phyloP scores from a whole-genome alignment of 2,797 vertebrate genomes.

The Acropternis orthonyx region DNA sequence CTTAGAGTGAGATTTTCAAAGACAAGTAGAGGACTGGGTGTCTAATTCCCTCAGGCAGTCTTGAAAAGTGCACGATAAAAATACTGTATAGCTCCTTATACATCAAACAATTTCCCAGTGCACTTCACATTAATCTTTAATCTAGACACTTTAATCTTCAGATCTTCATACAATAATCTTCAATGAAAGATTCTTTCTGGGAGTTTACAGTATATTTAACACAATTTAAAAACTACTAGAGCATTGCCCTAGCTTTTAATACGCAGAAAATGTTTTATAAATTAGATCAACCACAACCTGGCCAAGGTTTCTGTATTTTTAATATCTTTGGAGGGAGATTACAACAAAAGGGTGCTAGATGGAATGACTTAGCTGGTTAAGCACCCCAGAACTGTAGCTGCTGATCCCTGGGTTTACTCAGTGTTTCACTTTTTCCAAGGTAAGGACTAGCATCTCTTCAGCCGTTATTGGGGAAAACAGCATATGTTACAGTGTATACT shows the following conservation, averaged over 20 bases:
- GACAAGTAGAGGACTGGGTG: neutral
- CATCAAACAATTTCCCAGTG: constrained; percentile 51
- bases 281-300: constrained; percentile 57
- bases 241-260: constrained; percentile 35
- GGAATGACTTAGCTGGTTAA: constrained; percentile 34
- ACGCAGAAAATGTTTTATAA: constrained; percentile 45
- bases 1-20: constrained; percentile 44
- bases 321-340: constrained; percentile 41
- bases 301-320: constrained; percentile 50
- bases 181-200: constrained; percentile 41
- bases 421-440: constrained; percentile 33
- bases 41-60: constrained; percentile 31
- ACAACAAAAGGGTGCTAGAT: constrained; percentile 32
- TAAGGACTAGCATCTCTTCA: neutral
- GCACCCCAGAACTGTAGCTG: neutral
- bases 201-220: constrained; percentile 59
- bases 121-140: constrained; percentile 64
- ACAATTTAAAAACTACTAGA: constrained; percentile 41
- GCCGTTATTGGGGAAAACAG: neutral
- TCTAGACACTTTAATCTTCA: constrained; percentile 61
- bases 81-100: constrained; percentile 34
- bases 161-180: constrained; percentile 48
- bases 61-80: constrained; percentile 40
- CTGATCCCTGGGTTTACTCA: constrained; percentile 6
- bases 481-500: neutral